A percentile compares a stretch with the other conserved stretches of the same genome.
Evolutionary conservation across 2,113 vertebrate species (phyloP).

Genomic region (Spermophilus dauricus): DNA sequence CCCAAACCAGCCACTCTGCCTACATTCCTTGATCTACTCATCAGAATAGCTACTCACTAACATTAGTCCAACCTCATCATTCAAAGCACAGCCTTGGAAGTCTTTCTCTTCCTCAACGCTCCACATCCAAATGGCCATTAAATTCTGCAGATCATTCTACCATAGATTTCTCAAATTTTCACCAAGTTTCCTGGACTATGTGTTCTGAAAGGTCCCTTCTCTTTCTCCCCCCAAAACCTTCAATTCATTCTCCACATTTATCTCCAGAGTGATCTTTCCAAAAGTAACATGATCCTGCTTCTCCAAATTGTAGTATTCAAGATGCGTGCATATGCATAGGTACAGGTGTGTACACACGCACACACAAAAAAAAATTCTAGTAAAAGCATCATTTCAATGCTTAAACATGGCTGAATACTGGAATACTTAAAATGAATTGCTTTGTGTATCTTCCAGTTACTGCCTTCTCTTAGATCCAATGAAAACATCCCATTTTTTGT

Average conservation of each 20-base stretch:
- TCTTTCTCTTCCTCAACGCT: background rate
- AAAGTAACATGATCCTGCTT: background rate
- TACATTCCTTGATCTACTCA: background rate
- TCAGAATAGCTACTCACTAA: background rate
- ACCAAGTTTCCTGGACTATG: background rate
- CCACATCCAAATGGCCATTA: background rate
- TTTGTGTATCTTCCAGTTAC: background rate
- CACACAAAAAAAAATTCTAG: background rate
- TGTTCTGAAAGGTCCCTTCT: background rate
- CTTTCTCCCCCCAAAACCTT: background rate
- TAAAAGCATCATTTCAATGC: background rate
- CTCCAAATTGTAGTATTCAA: background rate
- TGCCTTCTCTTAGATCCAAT: background rate
- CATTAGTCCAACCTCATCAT: background rate
- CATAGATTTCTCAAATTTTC: background rate
- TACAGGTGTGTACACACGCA: no score
- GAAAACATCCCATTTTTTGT: background rate
- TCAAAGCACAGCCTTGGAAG: background rate
- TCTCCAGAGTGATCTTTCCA: background rate
- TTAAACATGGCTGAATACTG: background rate
- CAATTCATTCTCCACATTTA: background rate
- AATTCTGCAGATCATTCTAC: background rate
- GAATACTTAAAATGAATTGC: background rate
- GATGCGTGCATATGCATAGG: background rate
- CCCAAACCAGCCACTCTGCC: background rate